Evolutionary conservation across 1,140 invertebrate species (phyloP).

Genomic region (Macrosteles quadrilineatus): DNA sequence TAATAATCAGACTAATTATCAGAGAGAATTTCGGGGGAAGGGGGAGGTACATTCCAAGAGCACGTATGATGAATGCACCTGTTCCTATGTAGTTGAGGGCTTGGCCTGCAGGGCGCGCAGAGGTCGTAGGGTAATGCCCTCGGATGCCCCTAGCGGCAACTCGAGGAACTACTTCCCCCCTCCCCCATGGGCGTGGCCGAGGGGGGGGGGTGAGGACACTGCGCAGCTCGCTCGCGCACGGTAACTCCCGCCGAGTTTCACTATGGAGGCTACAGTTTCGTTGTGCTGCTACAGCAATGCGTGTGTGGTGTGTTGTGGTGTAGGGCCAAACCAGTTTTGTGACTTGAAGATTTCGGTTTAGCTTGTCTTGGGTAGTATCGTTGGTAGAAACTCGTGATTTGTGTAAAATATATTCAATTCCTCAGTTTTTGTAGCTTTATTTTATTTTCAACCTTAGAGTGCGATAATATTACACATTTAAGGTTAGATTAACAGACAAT

Average conservation of each 20-base stretch:
- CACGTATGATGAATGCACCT: conserved; percentile 6
- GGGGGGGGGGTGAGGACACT: not conserved
- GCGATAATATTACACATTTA: too few species aligned
- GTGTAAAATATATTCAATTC: too few species aligned
- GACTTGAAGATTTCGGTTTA: not conserved
- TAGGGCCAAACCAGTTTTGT: not conserved
- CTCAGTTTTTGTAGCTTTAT: too few species aligned
- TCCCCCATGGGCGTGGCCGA: conserved; percentile 14
- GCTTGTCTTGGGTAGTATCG: too few species aligned
- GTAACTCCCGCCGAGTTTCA: conserved; percentile 7
- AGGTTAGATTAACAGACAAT: too few species aligned
- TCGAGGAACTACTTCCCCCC: conserved; percentile 7
- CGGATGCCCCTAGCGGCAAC: conserved; percentile 22
- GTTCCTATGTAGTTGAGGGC: conserved; percentile 23
- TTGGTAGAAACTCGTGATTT: too few species aligned
- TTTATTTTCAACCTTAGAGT: too few species aligned
- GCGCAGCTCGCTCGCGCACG: conserved; percentile 17
- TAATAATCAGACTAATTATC: too few species aligned
- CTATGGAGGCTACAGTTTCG: conserved; percentile 13
- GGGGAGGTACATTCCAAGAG: too few species aligned
- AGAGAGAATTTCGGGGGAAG: too few species aligned
- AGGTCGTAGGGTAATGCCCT: conserved; percentile 16
- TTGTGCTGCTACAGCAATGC: not conserved
- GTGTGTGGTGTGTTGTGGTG: not conserved
- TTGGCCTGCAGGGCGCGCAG: conserved; percentile 12